These are phyloP conservation scores for Falco naumanni DNA, from an alignment of 2,797 vertebrate species.

Conservation along the genomic window DNA sequence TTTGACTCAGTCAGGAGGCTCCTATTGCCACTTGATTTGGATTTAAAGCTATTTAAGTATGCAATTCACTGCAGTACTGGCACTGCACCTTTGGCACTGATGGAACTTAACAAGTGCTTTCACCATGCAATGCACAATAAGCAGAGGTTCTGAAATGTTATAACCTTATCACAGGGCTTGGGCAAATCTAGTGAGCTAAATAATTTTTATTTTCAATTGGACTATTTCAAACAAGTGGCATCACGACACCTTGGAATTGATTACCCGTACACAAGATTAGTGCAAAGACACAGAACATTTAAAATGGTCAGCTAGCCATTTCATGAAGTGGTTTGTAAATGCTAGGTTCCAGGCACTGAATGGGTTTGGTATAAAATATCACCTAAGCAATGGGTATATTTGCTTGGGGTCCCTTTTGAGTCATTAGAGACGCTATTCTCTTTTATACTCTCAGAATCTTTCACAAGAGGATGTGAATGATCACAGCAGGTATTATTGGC, in stretches of 20 bases:
- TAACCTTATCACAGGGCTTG: neutral
- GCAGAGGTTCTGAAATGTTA: neutral
- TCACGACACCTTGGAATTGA: neutral
- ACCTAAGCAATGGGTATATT: neutral
- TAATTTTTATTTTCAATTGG: neutral
- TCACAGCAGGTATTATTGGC: neutral
- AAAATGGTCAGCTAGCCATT: neutral
- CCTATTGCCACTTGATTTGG: neutral
- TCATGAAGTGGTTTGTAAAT: neutral
- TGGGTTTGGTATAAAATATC: neutral
- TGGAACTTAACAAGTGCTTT: neutral
- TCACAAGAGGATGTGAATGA: neutral
- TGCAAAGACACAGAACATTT: neutral
- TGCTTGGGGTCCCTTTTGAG: neutral
- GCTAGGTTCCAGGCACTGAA: neutral
- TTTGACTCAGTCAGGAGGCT: neutral
- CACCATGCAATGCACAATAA: neutral
- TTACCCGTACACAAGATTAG: neutral
- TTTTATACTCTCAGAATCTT: neutral
- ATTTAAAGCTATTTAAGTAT: neutral
- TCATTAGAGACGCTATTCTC: neutral
- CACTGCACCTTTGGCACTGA: neutral
- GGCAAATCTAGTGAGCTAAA: neutral
- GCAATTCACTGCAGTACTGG: neutral
- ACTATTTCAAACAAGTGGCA: neutral